Evolutionary conservation across 1,140 invertebrate genomes (phyloP), one percentile per base, ranked within the genome.

Genomic region (Phthorimaea operculella): DNA sequence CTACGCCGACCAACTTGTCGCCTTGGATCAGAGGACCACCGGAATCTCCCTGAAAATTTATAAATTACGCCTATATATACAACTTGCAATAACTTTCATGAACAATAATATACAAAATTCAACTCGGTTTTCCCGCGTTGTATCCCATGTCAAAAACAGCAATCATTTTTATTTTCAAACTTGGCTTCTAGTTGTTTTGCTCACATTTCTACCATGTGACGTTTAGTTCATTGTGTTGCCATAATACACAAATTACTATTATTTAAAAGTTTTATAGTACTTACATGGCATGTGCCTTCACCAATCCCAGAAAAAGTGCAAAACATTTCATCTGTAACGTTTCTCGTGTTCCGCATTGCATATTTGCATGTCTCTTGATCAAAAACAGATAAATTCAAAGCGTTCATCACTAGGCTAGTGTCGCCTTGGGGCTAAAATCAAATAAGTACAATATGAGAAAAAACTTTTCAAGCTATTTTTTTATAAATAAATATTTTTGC

Each of bases 271-370:
- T 28, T 6, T 6, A 28, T 4, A 28, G 8, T 17, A 87, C 87
- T 86, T 70, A 89, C 88, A 60, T 88, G 83, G 55, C 88, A 89
- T 16, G 87, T 86, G 36, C 88, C 87, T 76, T 89, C 78, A n/a
- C 88, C 88, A 21, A 63, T 59, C 63, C 72, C 74, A 0, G 86
- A 87, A 33, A 88, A 83, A 1, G 88, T 89, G 52, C 88, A 89
- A 56, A 89, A 86, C 73, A 88, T 86, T 6, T 68, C 72, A 34
- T 75, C 63, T 8, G 65, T 68, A 1, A 87, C 72, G 16, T 68
- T 44, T 64, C 64, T 69, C 4, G 70, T 66, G 53, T 85, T 72
- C 6, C 82, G 63, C 79, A 84, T 83, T 3, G 81, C 81, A 62
- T 58, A 84, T 50, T 52, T 50, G 55, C 79, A 84, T 18, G 66